Base-by-base conservation (phyloP, 2,113 vertebrate genomes). In the Corythornis madagascariensis region DNA sequence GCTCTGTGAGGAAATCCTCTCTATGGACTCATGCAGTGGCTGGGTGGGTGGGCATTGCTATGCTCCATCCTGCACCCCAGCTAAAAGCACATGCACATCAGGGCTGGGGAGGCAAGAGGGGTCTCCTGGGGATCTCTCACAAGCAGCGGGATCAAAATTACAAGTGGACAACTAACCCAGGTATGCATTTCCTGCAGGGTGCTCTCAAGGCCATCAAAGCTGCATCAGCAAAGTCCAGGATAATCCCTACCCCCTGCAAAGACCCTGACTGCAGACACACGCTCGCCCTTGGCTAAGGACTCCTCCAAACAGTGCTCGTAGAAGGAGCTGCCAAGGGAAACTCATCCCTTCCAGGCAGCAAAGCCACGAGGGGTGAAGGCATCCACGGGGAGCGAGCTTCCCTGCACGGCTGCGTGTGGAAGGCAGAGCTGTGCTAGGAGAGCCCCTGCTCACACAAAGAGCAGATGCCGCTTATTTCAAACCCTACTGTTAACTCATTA, bases 391-490 rank as follows among this genome's bases (percentile, higher is more conserved):
- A 67, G 61, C 0, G 8, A 45, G 25, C 5, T 18, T 11, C 82
- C 50, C 29, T 47, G 53, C 47, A 10, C 25, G 82, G 82, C 10
- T 24, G 33, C 12, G 56, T 75, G 45, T 40, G 83, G 86, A 90
- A 90, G 74, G 64, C 93, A 80, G 88, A 63, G 90, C 89, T 18
- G 35, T 45, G 35, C 61, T 57, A 35, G 94, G 91, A 57, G 84
- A 91, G 67, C 31, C 96, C 75, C 80, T 26, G 92, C 82, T 83
- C 87, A 56, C 89, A 78, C 89, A 35, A 80, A 22, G 92, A 95
- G 72, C 97, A 97, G 96, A 96, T 97, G 97, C 96, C 25, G 15
- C 79, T 55, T 81, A 86, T 96, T 95, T 95, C 94, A 96, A 97
- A 96, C 88, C 87, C 85, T 56, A 88, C 94, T 83, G 86, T 96